Conservation (phyloP, 2,888 invertebrate species). For the Acrobasis consociella region DNA sequence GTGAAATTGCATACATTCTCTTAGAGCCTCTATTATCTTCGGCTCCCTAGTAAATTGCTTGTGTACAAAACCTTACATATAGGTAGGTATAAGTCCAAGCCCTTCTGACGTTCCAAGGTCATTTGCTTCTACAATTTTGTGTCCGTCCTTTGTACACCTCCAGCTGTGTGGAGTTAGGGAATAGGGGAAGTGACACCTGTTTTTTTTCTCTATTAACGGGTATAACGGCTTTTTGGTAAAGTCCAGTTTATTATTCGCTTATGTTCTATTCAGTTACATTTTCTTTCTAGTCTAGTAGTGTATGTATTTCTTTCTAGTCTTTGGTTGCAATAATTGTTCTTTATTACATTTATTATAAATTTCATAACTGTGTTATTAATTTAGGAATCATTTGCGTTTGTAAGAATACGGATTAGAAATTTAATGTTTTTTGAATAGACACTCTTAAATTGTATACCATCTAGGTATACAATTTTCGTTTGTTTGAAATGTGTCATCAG, state of each 20-base stretch:
- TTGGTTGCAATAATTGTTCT: not conserved
- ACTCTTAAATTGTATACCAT: too few relatives aligned
- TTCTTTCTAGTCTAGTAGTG: too few relatives aligned
- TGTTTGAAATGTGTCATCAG: too few relatives aligned
- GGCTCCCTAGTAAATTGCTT: slow-evolving; percentile 41
- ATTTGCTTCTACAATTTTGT: slow-evolving; percentile 33
- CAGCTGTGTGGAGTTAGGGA: not conserved
- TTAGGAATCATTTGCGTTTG: too few relatives aligned
- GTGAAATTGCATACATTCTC: slow-evolving; percentile 43
- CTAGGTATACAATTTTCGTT: too few relatives aligned
- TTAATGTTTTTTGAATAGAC: too few relatives aligned
- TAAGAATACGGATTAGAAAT: too few relatives aligned
- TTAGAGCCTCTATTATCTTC: slow-evolving; percentile 36
- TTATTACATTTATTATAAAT: too few relatives aligned
- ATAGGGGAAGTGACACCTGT: slow-evolving; percentile 10
- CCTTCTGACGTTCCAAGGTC: slow-evolving; percentile 36
- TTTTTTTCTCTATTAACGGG: slow-evolving; percentile 2
- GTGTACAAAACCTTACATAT: slow-evolving; percentile 42
- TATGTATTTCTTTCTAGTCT: not conserved
- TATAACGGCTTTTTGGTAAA: slow-evolving; percentile 12
- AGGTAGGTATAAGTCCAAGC: slow-evolving; percentile 42
- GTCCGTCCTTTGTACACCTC: not conserved
- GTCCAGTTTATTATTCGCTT: not conserved
- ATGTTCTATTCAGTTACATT: not conserved
- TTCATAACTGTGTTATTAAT: too few relatives aligned